Conservation (phyloP, 2,888 invertebrate genomes). For the Thyatira batis region DNA sequence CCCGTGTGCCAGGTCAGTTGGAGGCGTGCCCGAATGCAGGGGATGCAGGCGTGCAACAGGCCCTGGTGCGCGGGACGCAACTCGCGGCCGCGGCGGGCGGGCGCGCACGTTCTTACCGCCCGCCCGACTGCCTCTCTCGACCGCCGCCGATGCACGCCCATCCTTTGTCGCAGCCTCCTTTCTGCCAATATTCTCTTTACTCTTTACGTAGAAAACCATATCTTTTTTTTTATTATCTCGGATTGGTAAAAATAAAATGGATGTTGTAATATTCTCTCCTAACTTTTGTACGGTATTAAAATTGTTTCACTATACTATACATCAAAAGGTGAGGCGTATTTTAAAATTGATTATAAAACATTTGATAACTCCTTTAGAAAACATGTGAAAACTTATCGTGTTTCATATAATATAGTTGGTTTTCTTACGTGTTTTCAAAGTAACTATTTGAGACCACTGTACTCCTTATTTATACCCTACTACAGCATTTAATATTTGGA, state of each 20-base stretch:
- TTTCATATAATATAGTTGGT: no score
- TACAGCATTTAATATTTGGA: no score
- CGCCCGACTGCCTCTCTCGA: slow-evolving; percentile 48
- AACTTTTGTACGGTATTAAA: no score
- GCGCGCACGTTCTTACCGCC: slow-evolving; percentile 45
- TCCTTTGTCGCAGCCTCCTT: slow-evolving; percentile 25
- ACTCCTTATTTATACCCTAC: no score
- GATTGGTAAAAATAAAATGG: not conserved
- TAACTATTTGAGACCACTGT: no score
- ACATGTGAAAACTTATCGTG: no score
- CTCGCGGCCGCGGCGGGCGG: slow-evolving; percentile 41
- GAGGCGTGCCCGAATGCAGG: slow-evolving; percentile 52
- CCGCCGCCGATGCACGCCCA: slow-evolving; percentile 37
- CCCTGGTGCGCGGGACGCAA: slow-evolving; percentile 24
- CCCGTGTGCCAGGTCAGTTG: slow-evolving; percentile 29
- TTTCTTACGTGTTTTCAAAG: no score
- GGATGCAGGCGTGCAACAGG: slow-evolving; percentile 38
- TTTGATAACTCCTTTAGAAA: no score
- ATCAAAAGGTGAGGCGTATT: no score
- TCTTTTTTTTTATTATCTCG: not conserved
- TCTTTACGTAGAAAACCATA: not conserved
- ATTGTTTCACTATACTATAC: no score
- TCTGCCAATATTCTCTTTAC: slow-evolving; percentile 11
- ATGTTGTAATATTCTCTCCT: no score
- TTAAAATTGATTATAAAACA: no score